Percentiles rank a stretch among this genome's conserved stretches.
These are phyloP conservation scores for Lepidurus arcticus DNA, from an alignment of 1,140 invertebrate species.

Conservation along the genomic window DNA sequence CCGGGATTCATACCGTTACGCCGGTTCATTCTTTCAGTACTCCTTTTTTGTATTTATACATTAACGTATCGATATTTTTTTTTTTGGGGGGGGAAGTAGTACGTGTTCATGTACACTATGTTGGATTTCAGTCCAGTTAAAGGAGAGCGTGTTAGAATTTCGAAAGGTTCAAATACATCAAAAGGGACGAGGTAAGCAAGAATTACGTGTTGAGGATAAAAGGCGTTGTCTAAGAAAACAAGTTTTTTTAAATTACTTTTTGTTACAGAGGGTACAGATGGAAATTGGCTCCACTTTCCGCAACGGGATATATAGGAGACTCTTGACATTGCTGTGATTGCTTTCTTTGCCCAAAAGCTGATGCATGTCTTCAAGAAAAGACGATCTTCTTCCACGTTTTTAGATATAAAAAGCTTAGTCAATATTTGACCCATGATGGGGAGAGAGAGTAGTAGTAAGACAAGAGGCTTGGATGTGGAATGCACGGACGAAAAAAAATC, in stretches of 20 bases:
- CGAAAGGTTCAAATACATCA: neutral
- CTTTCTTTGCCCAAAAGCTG: neutral
- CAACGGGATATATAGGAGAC: neutral
- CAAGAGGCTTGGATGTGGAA: neutral
- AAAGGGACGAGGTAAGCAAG: neutral
- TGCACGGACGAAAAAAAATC: neutral
- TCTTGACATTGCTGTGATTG: neutral
- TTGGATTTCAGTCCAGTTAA: neutral
- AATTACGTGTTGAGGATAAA: neutral
- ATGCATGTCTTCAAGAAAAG: neutral
- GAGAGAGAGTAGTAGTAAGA: neutral
- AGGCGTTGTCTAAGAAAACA: slow-evolving; percentile 14
- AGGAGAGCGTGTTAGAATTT: neutral
- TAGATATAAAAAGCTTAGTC: neutral
- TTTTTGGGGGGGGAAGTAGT: too few species aligned
- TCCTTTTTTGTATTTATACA: too few species aligned
- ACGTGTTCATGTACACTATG: neutral
- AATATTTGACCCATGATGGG: neutral
- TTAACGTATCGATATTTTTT: too few species aligned
- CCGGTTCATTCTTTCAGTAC: too few species aligned
- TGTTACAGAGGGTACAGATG: neutral
- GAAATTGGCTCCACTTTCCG: neutral
- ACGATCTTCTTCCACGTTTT: neutral
- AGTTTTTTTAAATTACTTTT: neutral
- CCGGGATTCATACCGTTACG: too few species aligned